Percentiles rank a stretch among this genome's conserved stretches.
Conservation (phyloP, 2,113 vertebrate genomes). For the Polyodon spathula region DNA sequence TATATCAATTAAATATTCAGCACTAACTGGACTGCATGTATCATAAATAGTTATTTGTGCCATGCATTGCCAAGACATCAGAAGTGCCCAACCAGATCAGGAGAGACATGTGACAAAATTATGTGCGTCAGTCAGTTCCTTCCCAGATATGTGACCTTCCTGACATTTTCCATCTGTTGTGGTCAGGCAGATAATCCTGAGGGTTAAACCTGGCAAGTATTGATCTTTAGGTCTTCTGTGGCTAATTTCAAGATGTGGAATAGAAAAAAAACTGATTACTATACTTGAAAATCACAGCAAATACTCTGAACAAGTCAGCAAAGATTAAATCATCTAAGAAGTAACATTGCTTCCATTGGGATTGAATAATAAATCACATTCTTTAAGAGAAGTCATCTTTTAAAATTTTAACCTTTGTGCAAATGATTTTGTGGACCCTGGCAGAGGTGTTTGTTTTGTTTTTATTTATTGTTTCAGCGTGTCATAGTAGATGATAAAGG, state of each 20-base stretch:
- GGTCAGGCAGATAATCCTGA: slow-evolving; percentile 63
- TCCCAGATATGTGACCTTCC: slow-evolving; percentile 57
- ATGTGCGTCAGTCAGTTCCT: slow-evolving; percentile 47
- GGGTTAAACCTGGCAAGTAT: slow-evolving; percentile 71
- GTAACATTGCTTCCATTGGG: slow-evolving; percentile 30
- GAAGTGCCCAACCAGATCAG: no score
- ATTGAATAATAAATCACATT: slow-evolving; percentile 18
- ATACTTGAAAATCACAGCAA: slow-evolving; percentile 36
- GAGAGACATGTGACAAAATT: no score
- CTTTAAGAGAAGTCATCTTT: slow-evolving; percentile 15
- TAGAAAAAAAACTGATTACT: slow-evolving; percentile 61
- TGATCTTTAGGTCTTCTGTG: slow-evolving; percentile 52
- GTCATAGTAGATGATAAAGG: no score
- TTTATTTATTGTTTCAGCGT: no score
- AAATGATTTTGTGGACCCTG: slow-evolving; percentile 23
- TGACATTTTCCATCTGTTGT: slow-evolving; percentile 55
- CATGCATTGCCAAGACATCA: no score
- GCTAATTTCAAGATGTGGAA: slow-evolving; percentile 48
- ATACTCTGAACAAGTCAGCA: slow-evolving; percentile 43
- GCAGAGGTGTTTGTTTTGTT: no score
- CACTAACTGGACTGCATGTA: no score
- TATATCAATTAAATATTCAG: no score
- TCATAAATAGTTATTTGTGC: no score
- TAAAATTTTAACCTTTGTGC: slow-evolving; percentile 30
- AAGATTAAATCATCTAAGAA: slow-evolving; percentile 40